Evolutionary conservation across 2,113 vertebrate species (phyloP).

Genomic region (Grammomys surdaster): DNA sequence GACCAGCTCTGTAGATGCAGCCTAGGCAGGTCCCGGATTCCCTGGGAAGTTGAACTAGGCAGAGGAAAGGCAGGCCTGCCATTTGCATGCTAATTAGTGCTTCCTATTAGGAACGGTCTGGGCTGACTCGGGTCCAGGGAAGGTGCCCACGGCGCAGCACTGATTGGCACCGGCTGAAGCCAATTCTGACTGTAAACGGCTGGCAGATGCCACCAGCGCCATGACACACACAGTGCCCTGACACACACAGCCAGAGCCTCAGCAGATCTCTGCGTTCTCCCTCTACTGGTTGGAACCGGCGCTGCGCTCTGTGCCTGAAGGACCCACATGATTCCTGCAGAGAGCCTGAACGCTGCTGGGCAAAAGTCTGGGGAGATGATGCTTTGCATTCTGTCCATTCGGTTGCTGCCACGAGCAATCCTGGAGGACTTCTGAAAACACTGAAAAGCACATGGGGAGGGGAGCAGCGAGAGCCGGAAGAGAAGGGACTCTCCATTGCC

Average conservation of each 20-base stretch:
- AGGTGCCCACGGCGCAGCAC: accelerated
- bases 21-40: neutral
- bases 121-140: neutral
- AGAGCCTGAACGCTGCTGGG: accelerated
- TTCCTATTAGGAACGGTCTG: neutral
- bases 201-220: neutral
- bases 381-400: neutral
- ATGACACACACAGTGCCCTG: accelerated
- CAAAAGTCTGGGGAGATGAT: too few relatives aligned
- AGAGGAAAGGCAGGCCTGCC: neutral
- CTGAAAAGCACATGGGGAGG: too few relatives aligned
- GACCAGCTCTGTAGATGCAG: neutral
- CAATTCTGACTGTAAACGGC: neutral
- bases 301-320: neutral
- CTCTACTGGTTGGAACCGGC: neutral
- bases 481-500: neutral
- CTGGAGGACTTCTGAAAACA: neutral
- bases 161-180: neutral
- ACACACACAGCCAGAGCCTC: too few relatives aligned
- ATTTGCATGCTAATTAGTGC: neutral
- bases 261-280: neutral
- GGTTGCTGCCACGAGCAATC: neutral
- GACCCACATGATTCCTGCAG: too few relatives aligned
- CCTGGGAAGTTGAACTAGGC: neutral
- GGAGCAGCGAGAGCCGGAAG: too few relatives aligned